phyloP scores from a whole-genome alignment of 2,113 vertebrate species.

The Saimiri boliviensis region DNA sequence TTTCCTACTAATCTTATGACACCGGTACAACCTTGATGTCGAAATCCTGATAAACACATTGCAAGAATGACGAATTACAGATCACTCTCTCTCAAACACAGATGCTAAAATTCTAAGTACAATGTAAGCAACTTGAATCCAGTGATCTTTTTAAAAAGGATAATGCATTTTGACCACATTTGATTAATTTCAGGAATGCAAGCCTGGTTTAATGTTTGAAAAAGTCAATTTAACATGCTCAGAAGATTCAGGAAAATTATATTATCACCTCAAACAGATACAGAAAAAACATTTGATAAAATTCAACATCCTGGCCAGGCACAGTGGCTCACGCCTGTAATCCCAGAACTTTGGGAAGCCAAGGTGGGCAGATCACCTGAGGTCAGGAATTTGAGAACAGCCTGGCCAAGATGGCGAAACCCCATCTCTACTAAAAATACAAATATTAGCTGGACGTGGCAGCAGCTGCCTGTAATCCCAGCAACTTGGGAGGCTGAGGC shows the following conservation, averaged over 20 bases:
- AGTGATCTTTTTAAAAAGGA: not conserved
- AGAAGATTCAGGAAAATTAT: not conserved
- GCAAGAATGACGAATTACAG: not conserved
- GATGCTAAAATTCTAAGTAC: not conserved
- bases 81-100: not conserved
- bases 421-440: no score
- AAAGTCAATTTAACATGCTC: not conserved
- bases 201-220: constrained; percentile 20
- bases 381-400: no score
- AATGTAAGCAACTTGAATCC: not conserved
- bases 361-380: no score
- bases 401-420: no score
- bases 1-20: not conserved
- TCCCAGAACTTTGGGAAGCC: no score
- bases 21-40: not conserved
- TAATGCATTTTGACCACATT: not conserved
- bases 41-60: not conserved
- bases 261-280: not conserved
- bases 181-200: not conserved
- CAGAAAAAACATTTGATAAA: not conserved
- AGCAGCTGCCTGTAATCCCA: no score
- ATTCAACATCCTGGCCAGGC: not conserved
- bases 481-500: no score
- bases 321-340: no score
- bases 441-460: no score